phyloP scores from a whole-genome alignment of 1,140 invertebrate species.

The Monochamus saltuarius region DNA sequence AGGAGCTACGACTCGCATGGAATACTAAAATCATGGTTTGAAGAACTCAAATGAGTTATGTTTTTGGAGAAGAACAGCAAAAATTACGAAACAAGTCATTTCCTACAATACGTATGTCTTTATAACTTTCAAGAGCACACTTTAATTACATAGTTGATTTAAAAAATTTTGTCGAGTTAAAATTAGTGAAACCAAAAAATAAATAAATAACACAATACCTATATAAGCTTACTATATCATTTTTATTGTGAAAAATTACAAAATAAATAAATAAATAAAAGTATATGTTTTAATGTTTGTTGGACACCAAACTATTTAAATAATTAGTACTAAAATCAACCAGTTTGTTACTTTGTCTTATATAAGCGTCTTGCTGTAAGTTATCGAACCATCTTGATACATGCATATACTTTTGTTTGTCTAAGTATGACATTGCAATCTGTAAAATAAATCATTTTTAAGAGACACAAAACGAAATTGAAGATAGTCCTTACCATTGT shows the following conservation, averaged over 20 bases:
- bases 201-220: too few species aligned
- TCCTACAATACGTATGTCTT: too few species aligned
- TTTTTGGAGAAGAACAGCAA: too few species aligned
- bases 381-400: slow-evolving; percentile 69
- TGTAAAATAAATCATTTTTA: slow-evolving; percentile 4
- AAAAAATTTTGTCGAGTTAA: too few species aligned
- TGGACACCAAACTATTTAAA: slow-evolving; percentile 53
- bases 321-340: slow-evolving; percentile 61
- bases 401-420: slow-evolving; percentile 63
- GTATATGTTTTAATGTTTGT: slow-evolving; percentile 45
- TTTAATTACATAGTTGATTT: too few species aligned
- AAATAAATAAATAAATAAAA: slow-evolving; percentile 14
- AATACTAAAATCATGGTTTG: too few species aligned
- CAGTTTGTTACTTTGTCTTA: slow-evolving; percentile 58
- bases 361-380: slow-evolving; percentile 60
- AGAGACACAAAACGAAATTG: neutral
- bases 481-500: slow-evolving; percentile 54
- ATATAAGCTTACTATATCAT: too few species aligned
- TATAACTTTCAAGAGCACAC: too few species aligned
- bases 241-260: neutral
- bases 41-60: too few species aligned
- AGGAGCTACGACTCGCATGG: too few species aligned
- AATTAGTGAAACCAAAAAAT: too few species aligned
- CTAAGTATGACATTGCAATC: slow-evolving; percentile 53
- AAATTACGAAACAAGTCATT: too few species aligned